Base-by-base conservation (phyloP, 2,113 vertebrate genomes). In the Chauna torquata region DNA sequence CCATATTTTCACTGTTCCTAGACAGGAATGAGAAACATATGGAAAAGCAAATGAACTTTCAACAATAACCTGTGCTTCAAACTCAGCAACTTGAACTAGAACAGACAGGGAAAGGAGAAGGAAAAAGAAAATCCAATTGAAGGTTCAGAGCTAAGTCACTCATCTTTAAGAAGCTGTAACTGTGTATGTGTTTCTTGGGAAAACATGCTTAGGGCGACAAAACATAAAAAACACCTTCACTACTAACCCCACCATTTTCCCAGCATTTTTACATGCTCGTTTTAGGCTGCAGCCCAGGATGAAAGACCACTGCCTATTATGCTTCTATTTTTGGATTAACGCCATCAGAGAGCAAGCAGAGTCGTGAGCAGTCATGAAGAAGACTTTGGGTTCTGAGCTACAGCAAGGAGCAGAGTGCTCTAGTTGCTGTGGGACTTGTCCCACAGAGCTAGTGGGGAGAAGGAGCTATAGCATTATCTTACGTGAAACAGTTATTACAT, bases 1-100 rank as follows among this genome's bases (percentile, higher is more conserved):
- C 98, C 98, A 98, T 15, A 97, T 88, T 95, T 98, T 98, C 69
- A 98, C 64, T 36, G 97, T 98, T 91, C 98, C 98, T 98, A 86
- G 58, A 90, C 36, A 52, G 3, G 6, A 42, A 79, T 79, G 52
- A 88, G 58, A 96, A 86, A 47, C 58, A 61, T 12, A 18, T 6
- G 79, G 9, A 58, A 87, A 84, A 83, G 45, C 16, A 36, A 84
- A 95, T 75, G 42, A 80, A 30, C 22, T 69, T 74, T 14, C 42
- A 40, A 69, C 42, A 88, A 20, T 30, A 77, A 79, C 4, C 11
- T 49, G 9, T 71, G 18, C 34, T 93, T 77, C 62, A 57, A 59
- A 74, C 34, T 82, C 66, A 94, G 59, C 74, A 80, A 83, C 13
- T 59, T 81, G 54, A 61, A 50, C 14, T 44, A 25, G 20, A 30